Percentiles rank a stretch among this genome's conserved stretches.
phyloP scores from a whole-genome alignment of 2,888 invertebrate species.

The Quadriops clusia region DNA sequence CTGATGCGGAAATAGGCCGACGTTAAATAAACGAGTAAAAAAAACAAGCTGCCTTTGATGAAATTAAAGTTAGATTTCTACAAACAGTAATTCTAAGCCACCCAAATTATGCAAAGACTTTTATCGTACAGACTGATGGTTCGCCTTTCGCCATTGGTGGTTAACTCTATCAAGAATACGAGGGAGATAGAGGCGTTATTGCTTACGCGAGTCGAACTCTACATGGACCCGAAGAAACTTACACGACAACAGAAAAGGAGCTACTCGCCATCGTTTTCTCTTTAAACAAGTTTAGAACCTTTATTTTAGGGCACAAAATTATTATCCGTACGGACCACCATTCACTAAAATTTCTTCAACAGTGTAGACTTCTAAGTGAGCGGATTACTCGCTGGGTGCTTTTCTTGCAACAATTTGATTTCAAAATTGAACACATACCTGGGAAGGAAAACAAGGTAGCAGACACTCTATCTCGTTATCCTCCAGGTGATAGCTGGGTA shows the following conservation, averaged over 20 bases:
- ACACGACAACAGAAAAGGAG: constrained; percentile 14
- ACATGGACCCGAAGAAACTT: constrained; percentile 14
- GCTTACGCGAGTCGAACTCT: constrained; percentile 19
- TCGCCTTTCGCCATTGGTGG: constrained; percentile 13
- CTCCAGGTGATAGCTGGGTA: too few species aligned
- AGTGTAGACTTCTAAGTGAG: constrained; percentile 17
- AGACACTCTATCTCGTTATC: constrained; percentile 21
- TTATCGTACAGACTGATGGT: constrained; percentile 12
- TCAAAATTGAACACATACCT: constrained; percentile 16
- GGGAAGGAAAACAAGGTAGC: constrained; percentile 21
- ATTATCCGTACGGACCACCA: constrained; percentile 10
- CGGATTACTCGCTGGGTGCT: constrained; percentile 21
- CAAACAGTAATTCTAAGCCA: constrained; percentile 10
- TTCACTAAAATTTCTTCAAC: constrained; percentile 20
- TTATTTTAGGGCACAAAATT: constrained; percentile 6
- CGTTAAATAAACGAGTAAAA: too few species aligned
- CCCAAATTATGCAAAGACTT: constrained; percentile 7
- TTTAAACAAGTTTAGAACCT: constrained; percentile 5
- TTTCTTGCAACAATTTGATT: constrained; percentile 20
- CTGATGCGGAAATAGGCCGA: too few species aligned
- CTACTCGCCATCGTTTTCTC: constrained; percentile 6
- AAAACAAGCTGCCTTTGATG: constrained; percentile 12
- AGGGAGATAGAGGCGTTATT: constrained; percentile 12
- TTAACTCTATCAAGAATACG: constrained; percentile 12
- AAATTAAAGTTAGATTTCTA: constrained; percentile 12